A percentile compares a stretch with the other conserved stretches of the same genome.
These are phyloP conservation scores for Mellivora capensis DNA, from an alignment of 2,113 vertebrate genomes.

Conservation along the genomic window DNA sequence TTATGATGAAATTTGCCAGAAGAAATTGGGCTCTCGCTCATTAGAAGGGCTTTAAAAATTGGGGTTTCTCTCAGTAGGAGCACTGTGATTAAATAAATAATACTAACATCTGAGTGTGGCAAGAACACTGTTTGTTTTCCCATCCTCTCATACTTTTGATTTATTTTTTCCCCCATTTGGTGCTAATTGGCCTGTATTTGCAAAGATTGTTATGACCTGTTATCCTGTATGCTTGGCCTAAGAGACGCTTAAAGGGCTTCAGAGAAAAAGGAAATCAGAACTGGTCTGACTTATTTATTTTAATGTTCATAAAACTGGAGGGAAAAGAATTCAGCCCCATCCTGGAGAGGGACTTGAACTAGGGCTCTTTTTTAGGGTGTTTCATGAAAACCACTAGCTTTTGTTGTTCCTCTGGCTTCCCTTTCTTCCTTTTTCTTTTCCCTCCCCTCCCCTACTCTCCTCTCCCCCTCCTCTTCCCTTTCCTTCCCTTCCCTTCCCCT, in stretches of 20 bases:
- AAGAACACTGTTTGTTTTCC: conserved; percentile 43
- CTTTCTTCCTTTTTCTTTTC: background rate
- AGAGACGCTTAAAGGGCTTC: conserved; percentile 34
- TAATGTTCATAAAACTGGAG: conserved; percentile 32
- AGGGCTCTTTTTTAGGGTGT: background rate
- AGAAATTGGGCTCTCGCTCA: background rate
- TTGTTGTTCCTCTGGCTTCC: background rate
- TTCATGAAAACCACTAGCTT: background rate
- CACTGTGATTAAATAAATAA: background rate
- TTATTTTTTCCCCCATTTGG: background rate
- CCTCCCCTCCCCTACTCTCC: background rate
- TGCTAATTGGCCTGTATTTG: conserved; percentile 36
- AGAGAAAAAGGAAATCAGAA: background rate
- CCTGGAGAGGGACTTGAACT: background rate
- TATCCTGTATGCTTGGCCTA: conserved; percentile 36
- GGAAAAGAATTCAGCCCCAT: background rate
- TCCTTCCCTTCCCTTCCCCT: background rate
- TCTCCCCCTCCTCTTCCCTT: too few species aligned
- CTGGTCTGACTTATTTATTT: background rate
- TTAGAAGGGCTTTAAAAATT: background rate
- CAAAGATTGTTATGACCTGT: conserved; percentile 20
- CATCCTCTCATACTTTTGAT: background rate
- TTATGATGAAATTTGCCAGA: background rate
- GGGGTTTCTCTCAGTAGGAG: conserved; percentile 5
- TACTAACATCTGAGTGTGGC: background rate